Evolutionary conservation across 2,797 vertebrate genomes (phyloP).

Genomic region (Crocodylus rhombifer): DNA sequence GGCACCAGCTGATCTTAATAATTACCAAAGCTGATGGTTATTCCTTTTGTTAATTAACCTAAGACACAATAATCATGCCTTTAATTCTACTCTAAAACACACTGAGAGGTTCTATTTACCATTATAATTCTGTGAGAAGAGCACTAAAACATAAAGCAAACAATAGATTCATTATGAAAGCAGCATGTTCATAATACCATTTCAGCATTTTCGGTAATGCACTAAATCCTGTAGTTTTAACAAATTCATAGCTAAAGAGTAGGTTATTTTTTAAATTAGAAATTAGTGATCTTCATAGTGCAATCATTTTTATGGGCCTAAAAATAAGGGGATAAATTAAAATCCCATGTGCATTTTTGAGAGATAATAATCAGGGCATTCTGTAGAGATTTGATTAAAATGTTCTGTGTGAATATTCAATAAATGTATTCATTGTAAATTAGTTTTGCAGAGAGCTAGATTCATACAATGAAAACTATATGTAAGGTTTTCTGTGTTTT

Average conservation of each 20-base stretch:
- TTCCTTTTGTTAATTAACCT: slow-evolving; percentile 26
- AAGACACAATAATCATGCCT: background rate
- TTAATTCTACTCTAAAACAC: slow-evolving; percentile 37
- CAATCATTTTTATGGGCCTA: background rate
- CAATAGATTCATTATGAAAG: slow-evolving; percentile 24
- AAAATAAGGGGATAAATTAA: slow-evolving; percentile 25
- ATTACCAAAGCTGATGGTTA: slow-evolving; percentile 13
- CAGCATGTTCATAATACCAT: background rate
- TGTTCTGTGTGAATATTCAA: background rate
- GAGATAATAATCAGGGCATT: slow-evolving; percentile 21
- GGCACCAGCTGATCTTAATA: slow-evolving; percentile 17
- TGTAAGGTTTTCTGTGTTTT: background rate
- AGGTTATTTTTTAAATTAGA: slow-evolving; percentile 3
- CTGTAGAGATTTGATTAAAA: slow-evolving; percentile 14
- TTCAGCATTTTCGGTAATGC: slow-evolving; percentile 7
- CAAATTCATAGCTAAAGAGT: background rate
- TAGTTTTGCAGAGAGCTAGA: background rate
- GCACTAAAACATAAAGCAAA: slow-evolving; percentile 38
- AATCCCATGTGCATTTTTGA: slow-evolving; percentile 7
- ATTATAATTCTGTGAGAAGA: slow-evolving; percentile 40
- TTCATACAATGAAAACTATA: background rate
- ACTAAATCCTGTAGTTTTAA: slow-evolving; percentile 12
- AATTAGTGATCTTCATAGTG: background rate
- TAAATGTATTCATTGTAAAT: background rate
- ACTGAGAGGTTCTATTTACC: slow-evolving; percentile 30